phyloP scores from a whole-genome alignment of 2,797 vertebrate species.

The Pelodytes ibericus region DNA sequence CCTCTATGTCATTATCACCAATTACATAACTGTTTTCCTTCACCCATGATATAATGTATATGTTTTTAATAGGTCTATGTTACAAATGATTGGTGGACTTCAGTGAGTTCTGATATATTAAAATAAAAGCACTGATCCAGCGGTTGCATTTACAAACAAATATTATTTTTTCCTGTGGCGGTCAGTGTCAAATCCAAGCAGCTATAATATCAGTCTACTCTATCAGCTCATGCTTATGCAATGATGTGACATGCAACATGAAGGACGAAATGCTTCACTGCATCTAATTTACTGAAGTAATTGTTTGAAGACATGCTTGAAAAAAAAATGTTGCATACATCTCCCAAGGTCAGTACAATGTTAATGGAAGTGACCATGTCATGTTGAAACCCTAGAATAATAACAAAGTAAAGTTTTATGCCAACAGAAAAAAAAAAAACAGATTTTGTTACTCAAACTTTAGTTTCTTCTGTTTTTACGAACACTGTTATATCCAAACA shows the following conservation, averaged over 20 bases:
- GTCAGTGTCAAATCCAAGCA: slow-evolving; percentile 33
- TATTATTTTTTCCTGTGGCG: slow-evolving; percentile 17
- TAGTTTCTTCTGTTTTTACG: no score
- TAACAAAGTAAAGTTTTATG: neutral
- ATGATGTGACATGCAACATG: slow-evolving; percentile 48
- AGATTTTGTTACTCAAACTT: neutral
- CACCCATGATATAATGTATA: no score
- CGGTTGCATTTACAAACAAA: neutral
- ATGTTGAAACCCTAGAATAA: slow-evolving; percentile 35
- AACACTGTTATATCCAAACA: no score
- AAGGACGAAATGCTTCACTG: slow-evolving; percentile 53
- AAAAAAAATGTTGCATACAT: slow-evolving; percentile 41
- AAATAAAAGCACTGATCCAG: neutral
- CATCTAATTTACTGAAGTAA: slow-evolving; percentile 52
- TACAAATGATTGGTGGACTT: no score
- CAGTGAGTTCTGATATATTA: neutral
- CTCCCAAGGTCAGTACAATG: slow-evolving; percentile 43
- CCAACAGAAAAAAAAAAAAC: slow-evolving; percentile 2
- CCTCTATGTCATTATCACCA: no score
- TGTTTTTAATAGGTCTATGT: no score
- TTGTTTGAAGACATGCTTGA: slow-evolving; percentile 48
- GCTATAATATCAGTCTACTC: slow-evolving; percentile 42
- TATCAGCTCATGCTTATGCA: slow-evolving; percentile 35
- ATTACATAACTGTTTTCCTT: no score
- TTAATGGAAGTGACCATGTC: slow-evolving; percentile 29